Evolutionary conservation across 2,797 vertebrate genomes (phyloP).

Genomic region (Iguana delicatissima): DNA sequence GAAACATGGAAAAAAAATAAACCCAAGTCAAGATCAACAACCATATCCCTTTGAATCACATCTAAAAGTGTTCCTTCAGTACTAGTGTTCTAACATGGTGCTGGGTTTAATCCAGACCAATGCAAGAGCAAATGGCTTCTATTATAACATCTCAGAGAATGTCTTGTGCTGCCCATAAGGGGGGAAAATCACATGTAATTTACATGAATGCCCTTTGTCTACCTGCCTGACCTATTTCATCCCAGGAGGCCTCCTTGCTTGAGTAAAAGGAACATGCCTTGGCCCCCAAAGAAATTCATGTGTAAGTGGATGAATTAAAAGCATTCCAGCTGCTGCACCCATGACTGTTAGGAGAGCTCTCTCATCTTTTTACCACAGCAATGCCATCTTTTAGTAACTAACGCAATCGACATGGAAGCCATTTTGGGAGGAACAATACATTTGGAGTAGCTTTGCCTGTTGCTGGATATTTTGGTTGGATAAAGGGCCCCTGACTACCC

Average conservation of each 20-base stretch:
- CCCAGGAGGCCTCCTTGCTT: conserved; percentile 16
- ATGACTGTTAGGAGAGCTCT: conserved; percentile 38
- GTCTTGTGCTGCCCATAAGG: conserved; percentile 52
- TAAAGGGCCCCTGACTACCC: conserved; percentile 78
- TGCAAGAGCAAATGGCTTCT: conserved; percentile 66
- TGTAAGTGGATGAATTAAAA: conserved; percentile 30
- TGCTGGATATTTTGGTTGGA: conserved; percentile 64
- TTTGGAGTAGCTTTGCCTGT: conserved; percentile 53
- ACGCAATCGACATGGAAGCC: conserved; percentile 39
- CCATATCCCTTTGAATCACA: conserved; percentile 57
- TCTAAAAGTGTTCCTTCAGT: conserved; percentile 59
- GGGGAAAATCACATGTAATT: conserved; percentile 50
- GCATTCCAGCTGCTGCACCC: conserved; percentile 25
- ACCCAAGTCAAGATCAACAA: conserved; percentile 55
- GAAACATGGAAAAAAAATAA: conserved; percentile 55
- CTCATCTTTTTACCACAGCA: conserved; percentile 59
- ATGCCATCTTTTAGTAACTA: conserved; percentile 18
- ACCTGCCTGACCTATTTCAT: conserved; percentile 26
- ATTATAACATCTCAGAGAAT: conserved; percentile 60
- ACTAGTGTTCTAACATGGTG: conserved; percentile 54
- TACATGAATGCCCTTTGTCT: conserved; percentile 35
- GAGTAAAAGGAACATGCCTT: conserved; percentile 17
- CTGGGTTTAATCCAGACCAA: conserved; percentile 57
- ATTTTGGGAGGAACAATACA: conserved; percentile 58
- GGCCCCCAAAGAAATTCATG: not conserved